phyloP scores from a whole-genome alignment of 2,888 invertebrate species.

The Drosophila cognata region DNA sequence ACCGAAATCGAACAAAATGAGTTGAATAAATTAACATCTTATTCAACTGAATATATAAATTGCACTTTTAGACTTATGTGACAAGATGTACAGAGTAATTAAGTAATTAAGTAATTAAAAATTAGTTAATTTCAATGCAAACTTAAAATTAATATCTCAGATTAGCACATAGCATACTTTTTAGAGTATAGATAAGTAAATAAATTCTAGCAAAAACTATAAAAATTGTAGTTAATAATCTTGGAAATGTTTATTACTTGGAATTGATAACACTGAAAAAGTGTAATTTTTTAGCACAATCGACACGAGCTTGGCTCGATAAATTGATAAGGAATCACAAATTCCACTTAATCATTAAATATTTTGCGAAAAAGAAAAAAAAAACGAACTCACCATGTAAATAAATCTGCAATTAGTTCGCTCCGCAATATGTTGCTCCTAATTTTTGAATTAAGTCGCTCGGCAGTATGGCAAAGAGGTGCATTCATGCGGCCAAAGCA shows the following conservation, averaged over 20 bases:
- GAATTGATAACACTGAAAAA: not conserved
- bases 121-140: not conserved
- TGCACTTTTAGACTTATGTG: not conserved
- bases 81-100: not conserved
- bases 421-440: not conserved
- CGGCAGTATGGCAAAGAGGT: slow-evolving; percentile 9
- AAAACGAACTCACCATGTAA: slow-evolving; percentile 46
- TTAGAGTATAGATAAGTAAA: slow-evolving; percentile 21
- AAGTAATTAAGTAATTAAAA: not conserved
- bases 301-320: not conserved
- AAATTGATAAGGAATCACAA: not conserved
- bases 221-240: not conserved
- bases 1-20: not conserved
- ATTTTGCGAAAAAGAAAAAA: not conserved
- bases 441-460: slow-evolving; percentile 4
- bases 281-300: not conserved
- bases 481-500: slow-evolving; percentile 34
- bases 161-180: slow-evolving; percentile 47
- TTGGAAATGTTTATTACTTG: not conserved
- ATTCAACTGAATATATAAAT: not conserved
- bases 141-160: not conserved
- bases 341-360: not conserved
- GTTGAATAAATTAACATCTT: not conserved
- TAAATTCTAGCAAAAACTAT: not conserved
- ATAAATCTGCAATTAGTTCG: slow-evolving; percentile 11